Percentiles rank a stretch among this genome's conserved stretches.
phyloP scores from a whole-genome alignment of 2,113 vertebrate genomes.

The Sorex araneus region DNA sequence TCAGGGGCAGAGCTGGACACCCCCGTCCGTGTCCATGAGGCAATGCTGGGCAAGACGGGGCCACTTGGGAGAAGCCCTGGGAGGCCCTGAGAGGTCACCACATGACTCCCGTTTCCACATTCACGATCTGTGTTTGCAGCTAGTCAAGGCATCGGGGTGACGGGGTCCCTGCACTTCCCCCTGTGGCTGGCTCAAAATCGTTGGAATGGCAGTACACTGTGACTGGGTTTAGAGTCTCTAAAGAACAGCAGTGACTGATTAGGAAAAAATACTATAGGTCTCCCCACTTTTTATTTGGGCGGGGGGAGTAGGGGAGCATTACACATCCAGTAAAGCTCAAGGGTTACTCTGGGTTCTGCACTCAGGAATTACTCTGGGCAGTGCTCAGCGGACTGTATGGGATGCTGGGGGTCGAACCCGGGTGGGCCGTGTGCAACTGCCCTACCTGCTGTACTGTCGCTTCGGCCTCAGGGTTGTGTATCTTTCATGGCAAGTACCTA shows the following conservation, averaged over 20 bases:
- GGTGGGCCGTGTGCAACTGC: no score
- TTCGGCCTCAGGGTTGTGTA: background rate
- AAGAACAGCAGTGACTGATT: constrained; percentile 3
- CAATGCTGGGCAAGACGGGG: background rate
- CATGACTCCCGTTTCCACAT: background rate
- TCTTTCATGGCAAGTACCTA: constrained; percentile 1
- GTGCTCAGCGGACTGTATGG: no score
- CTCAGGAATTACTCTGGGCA: no score
- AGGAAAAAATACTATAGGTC: background rate
- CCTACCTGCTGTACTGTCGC: background rate
- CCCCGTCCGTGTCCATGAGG: background rate
- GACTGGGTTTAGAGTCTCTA: background rate
- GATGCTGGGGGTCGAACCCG: no score
- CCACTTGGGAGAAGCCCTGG: background rate
- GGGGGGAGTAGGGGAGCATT: background rate
- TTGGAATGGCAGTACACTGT: background rate
- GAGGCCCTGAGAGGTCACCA: background rate
- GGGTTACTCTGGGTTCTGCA: no score
- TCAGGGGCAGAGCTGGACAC: no score
- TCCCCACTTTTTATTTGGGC: no score
- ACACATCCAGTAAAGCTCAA: no score
- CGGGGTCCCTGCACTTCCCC: background rate
- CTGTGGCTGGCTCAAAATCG: background rate
- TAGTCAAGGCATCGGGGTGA: background rate
- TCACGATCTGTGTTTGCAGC: background rate